phyloP scores from a whole-genome alignment of 2,797 vertebrate species.

The Melanotaenia maccullochi region DNA sequence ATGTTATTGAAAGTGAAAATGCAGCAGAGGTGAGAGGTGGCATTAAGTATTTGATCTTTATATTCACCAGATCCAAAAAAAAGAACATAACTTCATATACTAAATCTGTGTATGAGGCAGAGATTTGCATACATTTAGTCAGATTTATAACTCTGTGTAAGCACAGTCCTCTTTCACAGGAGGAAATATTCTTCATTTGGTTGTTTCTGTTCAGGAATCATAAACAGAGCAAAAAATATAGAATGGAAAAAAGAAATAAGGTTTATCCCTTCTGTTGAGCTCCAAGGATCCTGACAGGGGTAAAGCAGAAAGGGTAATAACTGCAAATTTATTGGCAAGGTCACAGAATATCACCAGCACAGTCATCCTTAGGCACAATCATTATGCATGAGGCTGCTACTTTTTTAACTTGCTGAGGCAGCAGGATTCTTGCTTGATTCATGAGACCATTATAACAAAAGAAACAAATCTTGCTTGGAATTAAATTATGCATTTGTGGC shows the following conservation, averaged over 20 bases:
- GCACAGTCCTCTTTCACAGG: background rate
- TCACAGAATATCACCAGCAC: background rate
- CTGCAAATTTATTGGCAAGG: background rate
- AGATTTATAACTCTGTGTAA: background rate
- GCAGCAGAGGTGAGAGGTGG: background rate
- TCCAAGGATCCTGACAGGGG: background rate
- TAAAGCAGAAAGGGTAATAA: background rate
- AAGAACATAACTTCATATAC: background rate
- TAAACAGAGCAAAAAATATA: background rate
- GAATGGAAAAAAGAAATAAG: background rate
- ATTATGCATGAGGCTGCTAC: background rate
- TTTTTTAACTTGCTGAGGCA: background rate
- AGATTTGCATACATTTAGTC: background rate
- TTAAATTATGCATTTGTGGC: background rate
- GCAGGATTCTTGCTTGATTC: slow-evolving; percentile 3
- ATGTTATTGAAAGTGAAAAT: background rate
- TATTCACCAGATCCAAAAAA: background rate
- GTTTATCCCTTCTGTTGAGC: background rate
- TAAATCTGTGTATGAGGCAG: background rate
- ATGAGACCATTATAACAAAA: background rate
- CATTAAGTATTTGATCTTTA: background rate
- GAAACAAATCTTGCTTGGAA: background rate
- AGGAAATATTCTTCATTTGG: background rate
- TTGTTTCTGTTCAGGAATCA: background rate
- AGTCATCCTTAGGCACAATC: background rate